These are phyloP conservation scores for Drosophila bifasciata DNA, from an alignment of 1,140 invertebrate genomes.

Conservation along the genomic window DNA sequence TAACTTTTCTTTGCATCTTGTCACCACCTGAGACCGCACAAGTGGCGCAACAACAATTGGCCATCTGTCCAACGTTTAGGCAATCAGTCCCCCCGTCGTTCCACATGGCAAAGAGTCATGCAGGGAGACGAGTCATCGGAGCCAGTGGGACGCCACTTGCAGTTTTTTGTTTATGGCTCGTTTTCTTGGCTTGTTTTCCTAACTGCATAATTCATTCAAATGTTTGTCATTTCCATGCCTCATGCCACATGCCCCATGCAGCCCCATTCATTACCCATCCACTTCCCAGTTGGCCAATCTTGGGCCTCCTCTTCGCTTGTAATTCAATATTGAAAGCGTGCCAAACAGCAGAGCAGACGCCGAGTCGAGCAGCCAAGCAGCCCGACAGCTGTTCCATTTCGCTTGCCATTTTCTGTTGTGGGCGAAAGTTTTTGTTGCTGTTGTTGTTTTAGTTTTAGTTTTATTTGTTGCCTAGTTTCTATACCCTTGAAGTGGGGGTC, in stretches of 20 bases:
- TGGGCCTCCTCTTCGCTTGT: constrained; percentile 43
- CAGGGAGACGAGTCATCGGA: constrained; percentile 12
- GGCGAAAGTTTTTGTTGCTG: constrained; percentile 66
- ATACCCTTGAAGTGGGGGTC: no score
- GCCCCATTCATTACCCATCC: constrained; percentile 23
- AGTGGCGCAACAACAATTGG: constrained; percentile 45
- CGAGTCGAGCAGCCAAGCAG: constrained; percentile 8
- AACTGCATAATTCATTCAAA: constrained; percentile 40
- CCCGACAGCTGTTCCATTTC: constrained; percentile 75
- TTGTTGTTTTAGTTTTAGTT: constrained; percentile 12
- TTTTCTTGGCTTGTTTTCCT: constrained; percentile 14
- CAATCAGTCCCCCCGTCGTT: constrained; percentile 7
- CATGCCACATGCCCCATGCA: constrained; percentile 12
- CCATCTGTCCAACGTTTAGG: constrained; percentile 21
- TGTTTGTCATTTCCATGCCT: constrained; percentile 49
- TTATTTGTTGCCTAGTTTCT: no score
- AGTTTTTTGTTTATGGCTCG: constrained; percentile 29
- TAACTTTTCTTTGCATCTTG: constrained; percentile 10
- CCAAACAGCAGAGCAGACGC: constrained; percentile 36
- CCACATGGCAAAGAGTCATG: neutral
- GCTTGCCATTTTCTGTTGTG: constrained; percentile 68
- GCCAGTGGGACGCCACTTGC: constrained; percentile 46
- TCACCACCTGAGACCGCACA: constrained; percentile 67
- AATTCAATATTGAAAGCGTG: constrained; percentile 80
- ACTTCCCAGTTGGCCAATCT: constrained; percentile 50